Evolutionary conservation across 1,140 invertebrate species (phyloP).

Genomic region (Pseudobourletiella spinata): DNA sequence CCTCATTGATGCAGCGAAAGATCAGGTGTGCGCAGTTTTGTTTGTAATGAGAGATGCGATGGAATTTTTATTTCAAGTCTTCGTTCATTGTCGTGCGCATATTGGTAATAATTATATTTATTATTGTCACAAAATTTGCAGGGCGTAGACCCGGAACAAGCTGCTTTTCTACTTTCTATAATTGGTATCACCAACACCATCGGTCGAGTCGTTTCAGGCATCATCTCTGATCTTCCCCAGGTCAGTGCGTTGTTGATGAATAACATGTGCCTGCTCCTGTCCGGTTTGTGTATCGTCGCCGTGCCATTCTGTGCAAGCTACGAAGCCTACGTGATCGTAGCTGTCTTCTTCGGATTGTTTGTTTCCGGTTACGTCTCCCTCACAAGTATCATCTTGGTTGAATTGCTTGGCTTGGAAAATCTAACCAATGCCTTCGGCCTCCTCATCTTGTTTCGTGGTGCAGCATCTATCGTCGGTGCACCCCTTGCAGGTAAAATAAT

Average conservation of each 20-base stretch:
- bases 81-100: too few relatives aligned
- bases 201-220: conserved; percentile 77
- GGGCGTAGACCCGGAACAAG: too few relatives aligned
- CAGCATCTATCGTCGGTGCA: conserved; percentile 70
- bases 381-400: conserved; percentile 95
- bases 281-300: conserved; percentile 71
- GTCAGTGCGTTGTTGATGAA: conserved; percentile 87
- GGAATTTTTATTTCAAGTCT: too few relatives aligned
- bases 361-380: conserved; percentile 95
- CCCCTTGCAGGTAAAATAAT: conserved; percentile 50
- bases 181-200: conserved; percentile 90
- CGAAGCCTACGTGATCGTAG: conserved; percentile 62
- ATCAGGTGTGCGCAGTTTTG: neutral
- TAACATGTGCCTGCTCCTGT: conserved; percentile 83
- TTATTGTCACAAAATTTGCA: too few relatives aligned
- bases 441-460: conserved; percentile 86
- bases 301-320: conserved; percentile 78
- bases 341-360: conserved; percentile 89
- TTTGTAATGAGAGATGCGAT: conserved; percentile 10
- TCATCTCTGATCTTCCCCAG: conserved; percentile 51
- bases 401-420: conserved; percentile 87
- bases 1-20: conserved; percentile 42
- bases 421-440: conserved; percentile 94
- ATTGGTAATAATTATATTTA: too few relatives aligned
- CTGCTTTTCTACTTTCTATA: conserved; percentile 81